These are phyloP conservation scores for Pristionchus entomophagus DNA, from an alignment of 2,888 invertebrate genomes.

Conservation along the genomic window DNA sequence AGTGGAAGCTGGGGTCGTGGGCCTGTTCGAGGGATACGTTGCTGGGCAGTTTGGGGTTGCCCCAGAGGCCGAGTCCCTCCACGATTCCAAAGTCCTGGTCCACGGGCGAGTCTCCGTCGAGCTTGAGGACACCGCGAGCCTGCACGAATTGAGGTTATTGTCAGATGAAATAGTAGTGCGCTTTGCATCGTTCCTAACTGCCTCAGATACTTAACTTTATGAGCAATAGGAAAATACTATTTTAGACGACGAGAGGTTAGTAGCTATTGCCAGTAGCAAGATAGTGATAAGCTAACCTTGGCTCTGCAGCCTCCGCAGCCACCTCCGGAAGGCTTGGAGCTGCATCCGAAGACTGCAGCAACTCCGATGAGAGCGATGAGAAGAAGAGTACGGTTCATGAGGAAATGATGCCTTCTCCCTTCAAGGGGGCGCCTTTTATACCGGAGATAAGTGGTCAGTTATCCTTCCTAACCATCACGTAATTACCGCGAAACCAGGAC, in stretches of 20 bases:
- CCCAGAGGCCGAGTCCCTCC: slow-evolving; percentile 4
- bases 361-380: slow-evolving; percentile 29
- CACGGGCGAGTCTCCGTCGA: slow-evolving; percentile 19
- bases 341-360: slow-evolving; percentile 5
- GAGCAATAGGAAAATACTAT: too few species aligned
- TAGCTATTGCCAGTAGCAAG: too few species aligned
- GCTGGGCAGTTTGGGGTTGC: not conserved
- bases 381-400: not conserved
- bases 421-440: too few species aligned
- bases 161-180: too few species aligned
- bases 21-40: not conserved
- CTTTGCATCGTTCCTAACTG: too few species aligned
- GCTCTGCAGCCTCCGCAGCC: not conserved
- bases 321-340: slow-evolving; percentile 1
- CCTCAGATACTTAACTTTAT: too few species aligned
- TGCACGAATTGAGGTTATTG: too few species aligned
- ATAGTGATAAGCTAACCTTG: too few species aligned
- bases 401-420: not conserved
- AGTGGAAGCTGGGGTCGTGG: slow-evolving; percentile 34
- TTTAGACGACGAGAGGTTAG: too few species aligned
- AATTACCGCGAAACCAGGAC: too few species aligned
- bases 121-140: slow-evolving; percentile 44
- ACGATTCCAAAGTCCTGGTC: slow-evolving; percentile 41
- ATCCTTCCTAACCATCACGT: too few species aligned
- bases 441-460: too few species aligned